These are phyloP conservation scores for Netelia virgata DNA, from an alignment of 2,888 invertebrate genomes.

Conservation along the genomic window DNA sequence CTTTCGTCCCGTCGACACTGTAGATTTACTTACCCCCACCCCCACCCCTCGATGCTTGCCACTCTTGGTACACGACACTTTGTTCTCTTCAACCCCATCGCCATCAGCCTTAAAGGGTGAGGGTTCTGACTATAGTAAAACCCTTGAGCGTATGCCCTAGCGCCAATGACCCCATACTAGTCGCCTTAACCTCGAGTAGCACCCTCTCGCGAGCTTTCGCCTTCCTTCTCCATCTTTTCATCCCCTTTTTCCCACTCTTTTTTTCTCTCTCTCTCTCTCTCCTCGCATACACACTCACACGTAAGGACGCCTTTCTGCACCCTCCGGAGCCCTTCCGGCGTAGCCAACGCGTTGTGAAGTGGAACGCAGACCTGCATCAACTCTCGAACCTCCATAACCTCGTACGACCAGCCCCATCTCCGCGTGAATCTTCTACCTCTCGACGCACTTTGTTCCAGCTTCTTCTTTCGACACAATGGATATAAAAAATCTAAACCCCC, in stretches of 20 bases:
- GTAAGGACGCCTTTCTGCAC: slow-evolving; percentile 29
- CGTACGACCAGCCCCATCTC: slow-evolving; percentile 14
- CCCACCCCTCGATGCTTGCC: not conserved
- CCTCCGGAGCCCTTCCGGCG: slow-evolving; percentile 40
- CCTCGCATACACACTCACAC: not conserved
- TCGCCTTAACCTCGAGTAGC: slow-evolving; percentile 56
- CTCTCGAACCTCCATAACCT: slow-evolving; percentile 40
- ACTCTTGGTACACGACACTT: slow-evolving; percentile 45
- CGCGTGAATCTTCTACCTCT: not conserved
- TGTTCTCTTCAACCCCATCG: slow-evolving; percentile 28
- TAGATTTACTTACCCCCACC: slow-evolving; percentile 49
- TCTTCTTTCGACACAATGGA: not conserved
- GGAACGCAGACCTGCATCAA: slow-evolving; percentile 50
- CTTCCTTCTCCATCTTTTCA: not conserved
- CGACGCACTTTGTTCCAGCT: slow-evolving; percentile 1
- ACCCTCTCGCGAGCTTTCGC: slow-evolving; percentile 30
- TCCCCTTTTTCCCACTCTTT: slow-evolving; percentile 34
- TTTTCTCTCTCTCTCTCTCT: slow-evolving; percentile 17
- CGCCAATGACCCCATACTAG: slow-evolving; percentile 64
- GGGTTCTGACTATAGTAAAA: slow-evolving; percentile 36
- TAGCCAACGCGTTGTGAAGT: slow-evolving; percentile 56
- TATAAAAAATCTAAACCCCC: slow-evolving; percentile 30
- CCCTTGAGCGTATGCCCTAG: slow-evolving; percentile 55
- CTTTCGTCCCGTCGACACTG: slow-evolving; percentile 24
- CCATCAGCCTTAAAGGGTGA: slow-evolving; percentile 46